phyloP scores from a whole-genome alignment of 2,797 vertebrate species.

The Falco berigora region DNA sequence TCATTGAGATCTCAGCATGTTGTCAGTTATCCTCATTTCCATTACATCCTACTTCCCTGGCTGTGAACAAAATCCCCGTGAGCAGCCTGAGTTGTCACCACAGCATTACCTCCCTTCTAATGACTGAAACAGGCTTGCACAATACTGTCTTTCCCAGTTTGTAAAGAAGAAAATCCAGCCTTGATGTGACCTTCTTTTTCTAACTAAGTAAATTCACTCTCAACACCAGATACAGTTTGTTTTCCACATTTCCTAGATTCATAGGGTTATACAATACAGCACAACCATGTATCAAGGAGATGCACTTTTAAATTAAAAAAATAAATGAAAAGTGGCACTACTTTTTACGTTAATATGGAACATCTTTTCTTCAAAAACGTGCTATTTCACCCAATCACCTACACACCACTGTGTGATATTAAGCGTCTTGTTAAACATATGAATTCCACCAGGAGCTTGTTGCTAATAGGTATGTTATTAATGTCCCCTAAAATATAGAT shows the following conservation, averaged over 20 bases:
- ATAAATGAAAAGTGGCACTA: neutral
- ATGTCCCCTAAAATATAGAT: neutral
- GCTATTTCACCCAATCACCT: neutral
- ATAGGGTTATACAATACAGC: neutral
- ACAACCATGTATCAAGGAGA: neutral
- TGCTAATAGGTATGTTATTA: neutral
- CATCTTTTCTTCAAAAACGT: neutral
- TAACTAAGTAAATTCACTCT: neutral
- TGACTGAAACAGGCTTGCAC: neutral
- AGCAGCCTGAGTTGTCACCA: neutral
- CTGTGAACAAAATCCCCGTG: neutral
- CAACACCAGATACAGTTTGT: neutral
- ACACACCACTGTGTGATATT: neutral
- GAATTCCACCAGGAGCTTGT: neutral
- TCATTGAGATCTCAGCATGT: neutral
- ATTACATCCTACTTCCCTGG: neutral
- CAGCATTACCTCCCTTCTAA: neutral
- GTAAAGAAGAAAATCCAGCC: neutral
- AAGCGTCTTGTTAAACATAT: neutral
- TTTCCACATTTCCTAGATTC: neutral
- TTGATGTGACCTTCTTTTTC: neutral
- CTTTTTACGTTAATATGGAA: neutral
- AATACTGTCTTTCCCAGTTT: neutral
- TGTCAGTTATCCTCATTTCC: neutral
- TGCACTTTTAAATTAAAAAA: neutral